Base-by-base conservation (phyloP, 2,797 vertebrate species). In the Bradypodion ventrale region DNA sequence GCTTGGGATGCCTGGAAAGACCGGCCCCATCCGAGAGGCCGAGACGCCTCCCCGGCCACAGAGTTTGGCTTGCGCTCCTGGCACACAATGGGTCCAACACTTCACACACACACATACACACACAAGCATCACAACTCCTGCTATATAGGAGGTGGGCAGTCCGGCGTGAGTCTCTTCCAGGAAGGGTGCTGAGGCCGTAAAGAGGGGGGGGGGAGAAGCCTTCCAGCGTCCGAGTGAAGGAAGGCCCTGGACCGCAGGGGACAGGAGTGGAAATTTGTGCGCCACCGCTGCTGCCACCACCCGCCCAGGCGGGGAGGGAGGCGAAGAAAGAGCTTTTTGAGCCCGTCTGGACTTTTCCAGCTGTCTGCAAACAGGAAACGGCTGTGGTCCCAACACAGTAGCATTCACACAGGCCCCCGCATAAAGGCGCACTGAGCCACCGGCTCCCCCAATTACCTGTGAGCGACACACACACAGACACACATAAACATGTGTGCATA, bases 241-340 rank as follows among this genome's bases (percentile, higher is more conserved):
- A 3, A 19, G 16, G 56, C 10, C 23, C 32, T 6, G 23, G 15
- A 68, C 15, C 2, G 35, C 35, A 56, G 44, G 52, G 10, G 21
- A 52, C 23, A 0, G 3, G 32, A 32, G 13, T 21, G 37, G 9
- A 29, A 32, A 27, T 27, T 12, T 6, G 25, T 37, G 9, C 37
- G 19, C 35, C n/a, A n/a, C n/a, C n/a, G n/a, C n/a, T n/a, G n/a
- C n/a, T n/a, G n/a, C n/a, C n/a, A n/a, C n/a, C n/a, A n/a, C n/a
- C n/a, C n/a, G n/a, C 5, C 25, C 40, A 44, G 46, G 23, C 21
- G 84, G 72, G 73, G 80, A 29, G 86, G 29, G 79, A 65, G 6
- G 85, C 77, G 89, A 95, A 96, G 95, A 96, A 96, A 96, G 94
- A 91, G 83, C 42, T 92, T 94, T 96, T 96, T 96, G 91, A 96